Percentiles rank a stretch among this genome's conserved stretches.
These are phyloP conservation scores for Lateolabrax maculatus DNA, from an alignment of 2,797 vertebrate genomes.

Conservation along the genomic window DNA sequence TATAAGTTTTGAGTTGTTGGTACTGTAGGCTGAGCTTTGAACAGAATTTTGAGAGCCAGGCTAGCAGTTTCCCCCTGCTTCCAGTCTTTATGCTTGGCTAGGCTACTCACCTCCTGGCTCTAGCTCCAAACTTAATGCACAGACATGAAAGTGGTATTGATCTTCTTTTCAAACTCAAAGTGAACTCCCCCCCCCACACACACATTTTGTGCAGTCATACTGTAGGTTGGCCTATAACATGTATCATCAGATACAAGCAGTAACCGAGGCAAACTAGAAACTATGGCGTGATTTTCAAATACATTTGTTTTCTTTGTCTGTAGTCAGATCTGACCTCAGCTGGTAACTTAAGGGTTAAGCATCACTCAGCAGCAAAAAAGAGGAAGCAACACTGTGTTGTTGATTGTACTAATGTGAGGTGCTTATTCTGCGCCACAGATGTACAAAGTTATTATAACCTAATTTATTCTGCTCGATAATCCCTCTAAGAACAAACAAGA, in stretches of 20 bases:
- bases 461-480: slow-evolving; percentile 30
- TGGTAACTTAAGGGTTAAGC: slow-evolving; percentile 19
- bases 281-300: neutral
- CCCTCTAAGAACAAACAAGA: slow-evolving; percentile 24
- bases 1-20: neutral
- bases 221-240: neutral
- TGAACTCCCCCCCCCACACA: neutral
- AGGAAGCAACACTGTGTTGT: neutral
- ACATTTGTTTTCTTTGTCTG: neutral
- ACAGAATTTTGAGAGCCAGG: neutral
- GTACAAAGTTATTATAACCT: slow-evolving; percentile 18
- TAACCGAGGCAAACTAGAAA: neutral
- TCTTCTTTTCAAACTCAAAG: neutral
- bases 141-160: neutral
- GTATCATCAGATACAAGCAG: neutral
- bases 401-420: neutral
- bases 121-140: neutral
- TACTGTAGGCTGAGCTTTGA: no score
- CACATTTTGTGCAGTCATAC: neutral
- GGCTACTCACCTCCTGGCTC: neutral
- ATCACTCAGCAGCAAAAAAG: slow-evolving; percentile 1
- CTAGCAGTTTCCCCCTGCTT: neutral
- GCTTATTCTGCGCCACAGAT: slow-evolving; percentile 30
- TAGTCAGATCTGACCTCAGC: slow-evolving; percentile 1
- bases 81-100: neutral